Evolutionary conservation across 2,888 invertebrate genomes (phyloP).

Genomic region (Ochlodes sylvanus): DNA sequence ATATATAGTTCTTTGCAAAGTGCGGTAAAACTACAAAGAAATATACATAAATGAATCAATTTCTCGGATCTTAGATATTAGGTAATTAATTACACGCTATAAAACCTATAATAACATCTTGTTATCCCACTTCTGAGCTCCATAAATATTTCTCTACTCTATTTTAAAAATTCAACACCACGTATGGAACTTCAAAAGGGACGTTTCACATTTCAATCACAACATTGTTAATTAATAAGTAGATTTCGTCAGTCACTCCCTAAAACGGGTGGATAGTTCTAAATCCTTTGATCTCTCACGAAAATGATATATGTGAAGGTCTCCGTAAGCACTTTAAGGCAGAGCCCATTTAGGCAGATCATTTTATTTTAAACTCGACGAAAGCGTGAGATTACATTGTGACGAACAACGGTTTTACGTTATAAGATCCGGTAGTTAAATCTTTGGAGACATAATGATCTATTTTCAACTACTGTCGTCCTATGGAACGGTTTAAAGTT

Average conservation of each 20-base stretch:
- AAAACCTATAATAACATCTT: background rate
- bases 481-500: background rate
- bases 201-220: conserved; percentile 67
- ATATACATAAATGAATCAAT: too few relatives aligned
- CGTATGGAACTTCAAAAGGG: conserved; percentile 50
- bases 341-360: conserved; percentile 47
- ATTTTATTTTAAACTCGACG: conserved; percentile 51
- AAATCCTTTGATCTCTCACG: conserved; percentile 62
- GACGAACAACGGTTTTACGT: conserved; percentile 54
- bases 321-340: conserved; percentile 47
- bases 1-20: too few relatives aligned
- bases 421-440: conserved; percentile 58
- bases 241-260: conserved; percentile 52
- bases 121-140: background rate
- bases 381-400: conserved; percentile 51
- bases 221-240: conserved; percentile 62
- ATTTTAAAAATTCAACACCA: conserved; percentile 33
- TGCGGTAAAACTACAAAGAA: too few relatives aligned
- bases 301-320: conserved; percentile 59
- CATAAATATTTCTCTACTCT: background rate
- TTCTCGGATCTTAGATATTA: too few relatives aligned
- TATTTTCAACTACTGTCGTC: conserved; percentile 15
- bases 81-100: too few relatives aligned
- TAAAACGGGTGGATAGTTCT: conserved; percentile 51
- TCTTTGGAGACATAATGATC: conserved; percentile 36